These are phyloP conservation scores for Lycocerus yunnanus DNA, from an alignment of 2,888 invertebrate species.

Conservation along the genomic window DNA sequence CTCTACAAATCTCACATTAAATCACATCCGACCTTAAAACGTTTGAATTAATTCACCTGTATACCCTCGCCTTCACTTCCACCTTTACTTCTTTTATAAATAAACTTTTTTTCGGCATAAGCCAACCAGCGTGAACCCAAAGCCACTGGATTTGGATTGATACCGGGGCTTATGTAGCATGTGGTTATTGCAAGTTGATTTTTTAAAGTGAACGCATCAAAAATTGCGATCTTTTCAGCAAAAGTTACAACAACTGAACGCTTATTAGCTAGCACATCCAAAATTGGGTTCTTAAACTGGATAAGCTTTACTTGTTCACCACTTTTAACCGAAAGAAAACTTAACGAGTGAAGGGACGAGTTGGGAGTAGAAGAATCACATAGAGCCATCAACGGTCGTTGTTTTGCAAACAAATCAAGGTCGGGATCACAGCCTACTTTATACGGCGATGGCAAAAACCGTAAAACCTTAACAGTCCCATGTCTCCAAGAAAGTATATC, in stretches of 20 bases:
- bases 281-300: constrained; percentile 88
- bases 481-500: constrained; percentile 95
- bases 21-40: neutral
- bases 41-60: constrained; percentile 42
- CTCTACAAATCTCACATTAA: constrained; percentile 62
- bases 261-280: constrained; percentile 88
- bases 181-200: constrained; percentile 86
- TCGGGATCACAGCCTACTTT: constrained; percentile 54
- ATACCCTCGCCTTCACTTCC: constrained; percentile 73
- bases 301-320: constrained; percentile 87
- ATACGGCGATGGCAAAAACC: constrained; percentile 81
- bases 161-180: constrained; percentile 86
- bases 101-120: constrained; percentile 84
- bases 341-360: constrained; percentile 78
- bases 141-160: constrained; percentile 80
- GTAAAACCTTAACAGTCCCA: constrained; percentile 81
- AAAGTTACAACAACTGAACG: constrained; percentile 87
- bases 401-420: constrained; percentile 74
- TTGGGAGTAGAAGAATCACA: constrained; percentile 85
- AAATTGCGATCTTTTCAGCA: constrained; percentile 86
- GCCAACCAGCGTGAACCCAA: constrained; percentile 85
- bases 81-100: constrained; percentile 79
- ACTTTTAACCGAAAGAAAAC: constrained; percentile 82
- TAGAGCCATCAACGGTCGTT: constrained; percentile 87
- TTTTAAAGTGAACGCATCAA: constrained; percentile 86